Base-by-base conservation (phyloP, 2,113 vertebrate genomes). In the Dasyornis broadbenti region DNA sequence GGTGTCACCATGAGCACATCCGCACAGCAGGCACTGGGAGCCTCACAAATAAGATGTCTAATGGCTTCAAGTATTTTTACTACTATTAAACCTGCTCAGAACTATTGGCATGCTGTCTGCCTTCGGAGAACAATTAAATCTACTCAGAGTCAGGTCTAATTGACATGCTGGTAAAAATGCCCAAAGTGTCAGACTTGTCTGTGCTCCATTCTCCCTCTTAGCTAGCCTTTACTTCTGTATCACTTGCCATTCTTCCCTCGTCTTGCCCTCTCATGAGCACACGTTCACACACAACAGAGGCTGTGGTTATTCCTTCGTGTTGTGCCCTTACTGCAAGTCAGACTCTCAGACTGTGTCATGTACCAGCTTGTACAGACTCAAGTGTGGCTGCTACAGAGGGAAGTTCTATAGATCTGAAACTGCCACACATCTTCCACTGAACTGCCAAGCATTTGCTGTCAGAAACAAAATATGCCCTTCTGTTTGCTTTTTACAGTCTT, bases 71-170 rank as follows among this genome's bases (percentile, higher is more conserved):
- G 57, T n/a, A 53, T 90, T 94, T 86, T 88, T 72, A 50, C 44
- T 66, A 23, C 33, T 83, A 26, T 78, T 81, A 90, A 89, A 88
- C 52, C 52, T 56, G 21, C 39, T 77, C 59, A 83, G 35, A 86
- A 23, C 50, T 84, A 73, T 5, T 50, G 57, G 13, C 82, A 90
- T 71, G 27, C 68, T 75, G 45, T 76, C 79, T 92, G 79, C 35
- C 89, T 83, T 92, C 68, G 92, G 72, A 92, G 68, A 24, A 83
- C 56, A 64, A 69, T 88, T 97, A 86, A 69, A 78, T 89, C 72
- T 63, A 54, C 79, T 66, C 76, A 81, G 78, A 90, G n/a, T 45
- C 64, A 71, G 47, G 52, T 81, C 65, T 60, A 92, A 89, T 68
- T 78, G 65, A 82, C 44, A 49, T 15, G 20, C 47, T 89, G 83